Conservation (phyloP, 2,113 vertebrate species). For the Ptilorrhoa leucosticta region DNA sequence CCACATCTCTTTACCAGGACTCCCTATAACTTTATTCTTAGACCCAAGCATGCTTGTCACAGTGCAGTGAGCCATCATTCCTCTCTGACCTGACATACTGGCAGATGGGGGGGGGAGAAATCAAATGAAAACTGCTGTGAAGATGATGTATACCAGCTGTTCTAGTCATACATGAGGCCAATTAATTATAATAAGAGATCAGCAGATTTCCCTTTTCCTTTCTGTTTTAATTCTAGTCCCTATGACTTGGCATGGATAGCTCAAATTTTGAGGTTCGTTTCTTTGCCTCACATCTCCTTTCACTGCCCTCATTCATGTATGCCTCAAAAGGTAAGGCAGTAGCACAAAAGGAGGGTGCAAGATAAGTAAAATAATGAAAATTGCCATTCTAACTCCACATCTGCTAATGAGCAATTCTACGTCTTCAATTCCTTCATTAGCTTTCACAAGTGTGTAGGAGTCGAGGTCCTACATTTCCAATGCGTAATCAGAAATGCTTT, state of each 20-base stretch:
- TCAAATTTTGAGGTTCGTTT: neutral
- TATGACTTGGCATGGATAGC: neutral
- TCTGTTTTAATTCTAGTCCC: neutral
- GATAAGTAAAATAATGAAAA: neutral
- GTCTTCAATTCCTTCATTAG: neutral
- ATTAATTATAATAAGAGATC: neutral
- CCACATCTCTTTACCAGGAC: neutral
- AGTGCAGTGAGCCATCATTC: neutral
- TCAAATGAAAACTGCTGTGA: neutral
- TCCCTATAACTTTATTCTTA: neutral
- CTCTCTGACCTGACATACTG: neutral
- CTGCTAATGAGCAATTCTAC: neutral
- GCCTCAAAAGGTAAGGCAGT: neutral
- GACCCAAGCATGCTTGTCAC: fast-evolving
- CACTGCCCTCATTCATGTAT: neutral
- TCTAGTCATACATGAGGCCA: neutral
- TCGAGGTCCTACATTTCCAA: neutral
- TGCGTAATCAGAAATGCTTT: neutral
- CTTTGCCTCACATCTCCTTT: neutral
- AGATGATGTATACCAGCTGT: neutral
- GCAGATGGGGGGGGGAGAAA: neutral
- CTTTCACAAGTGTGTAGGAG: neutral
- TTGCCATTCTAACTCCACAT: neutral
- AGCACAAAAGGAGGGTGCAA: neutral
- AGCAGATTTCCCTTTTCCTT: neutral